Base-by-base conservation (phyloP, 2,113 vertebrate species). In the Cichladusa arquata region DNA sequence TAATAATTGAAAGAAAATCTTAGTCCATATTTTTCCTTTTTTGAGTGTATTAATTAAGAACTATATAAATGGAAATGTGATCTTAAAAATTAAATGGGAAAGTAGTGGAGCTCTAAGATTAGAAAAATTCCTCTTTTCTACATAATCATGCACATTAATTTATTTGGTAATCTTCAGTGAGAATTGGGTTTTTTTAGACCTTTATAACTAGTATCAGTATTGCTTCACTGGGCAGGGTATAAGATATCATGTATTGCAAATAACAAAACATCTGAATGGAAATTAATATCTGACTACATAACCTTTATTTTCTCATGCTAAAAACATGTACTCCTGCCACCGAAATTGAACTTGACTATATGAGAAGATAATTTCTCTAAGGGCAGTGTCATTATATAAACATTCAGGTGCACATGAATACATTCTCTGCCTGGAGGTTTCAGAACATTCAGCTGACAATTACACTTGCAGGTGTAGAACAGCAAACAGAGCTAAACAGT, bases 31-130 rank as follows among this genome's bases (percentile, higher is more conserved):
- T 92, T 94, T 34, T 72, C 94, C 73, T 95, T 18, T 31, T 81
- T 76, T 94, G 42, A 57, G 83, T 48, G 5, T 72, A 3, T 90
- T 91, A 94, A 92, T 56, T 72, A 92, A 93, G 53, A 95, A 89
- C 36, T 29, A 83, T 92, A 56, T 90, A 96, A 95, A 92, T 60
- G 77, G 93, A 97, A 96, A 88, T 34, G 18, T 65, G 17, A 79
- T 93, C 28, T 87, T 82, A 91, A 84, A 87, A 81, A 84, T 31
- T n/a, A 88, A 85, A 73, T 66, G 12, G 42, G 19, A 86, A 91
- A 87, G 44, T 56, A 69, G 89, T 53, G 28, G 81, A 76, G 13
- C 17, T 80, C 29, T 69, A 57, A 85, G n/a, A 74, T 81, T 96
- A 94, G 38, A 47, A 65, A 57, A 80, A 80, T 56, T 8, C 8